Evolutionary conservation across 2,113 vertebrate genomes (phyloP).

Genomic region (Paramisgurnus dabryanus): DNA sequence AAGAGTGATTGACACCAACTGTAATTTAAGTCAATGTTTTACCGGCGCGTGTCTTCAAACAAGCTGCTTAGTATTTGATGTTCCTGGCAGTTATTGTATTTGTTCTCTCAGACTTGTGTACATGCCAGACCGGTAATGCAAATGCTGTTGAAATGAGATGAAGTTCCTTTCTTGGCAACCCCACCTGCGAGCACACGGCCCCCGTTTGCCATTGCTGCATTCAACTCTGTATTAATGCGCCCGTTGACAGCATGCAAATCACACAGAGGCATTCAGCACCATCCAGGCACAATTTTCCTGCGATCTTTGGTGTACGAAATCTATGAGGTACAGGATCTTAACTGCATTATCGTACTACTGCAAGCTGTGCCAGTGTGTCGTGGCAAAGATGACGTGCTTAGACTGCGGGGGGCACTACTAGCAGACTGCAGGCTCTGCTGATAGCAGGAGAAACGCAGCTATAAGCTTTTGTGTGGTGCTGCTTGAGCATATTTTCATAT

Average conservation of each 20-base stretch:
- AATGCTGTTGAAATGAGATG: not conserved
- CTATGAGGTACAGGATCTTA: not conserved
- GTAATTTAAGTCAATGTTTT: not conserved
- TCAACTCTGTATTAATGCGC: slow-evolving; percentile 2
- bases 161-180: not conserved
- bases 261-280: not conserved
- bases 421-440: slow-evolving; percentile 25
- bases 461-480: not conserved
- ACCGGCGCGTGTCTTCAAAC: not conserved
- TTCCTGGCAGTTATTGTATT: not conserved
- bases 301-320: not conserved
- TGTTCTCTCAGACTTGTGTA: not conserved
- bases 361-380: slow-evolving; percentile 4
- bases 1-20: slow-evolving; percentile 16
- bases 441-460: slow-evolving; percentile 22
- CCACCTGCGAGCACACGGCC: not conserved
- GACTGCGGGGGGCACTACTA: slow-evolving; percentile 31
- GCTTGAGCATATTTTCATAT: slow-evolving; percentile 39
- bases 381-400: slow-evolving; percentile 45
- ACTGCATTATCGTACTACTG: slow-evolving; percentile 22
- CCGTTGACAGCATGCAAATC: slow-evolving; percentile 27
- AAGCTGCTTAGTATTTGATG: not conserved
- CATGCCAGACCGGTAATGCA: slow-evolving; percentile 1
- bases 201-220: not conserved
- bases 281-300: not conserved